A percentile compares a stretch with the other conserved stretches of the same genome.
These are phyloP conservation scores for Hycleus phaleratus DNA, from an alignment of 1,140 invertebrate genomes.

Conservation along the genomic window DNA sequence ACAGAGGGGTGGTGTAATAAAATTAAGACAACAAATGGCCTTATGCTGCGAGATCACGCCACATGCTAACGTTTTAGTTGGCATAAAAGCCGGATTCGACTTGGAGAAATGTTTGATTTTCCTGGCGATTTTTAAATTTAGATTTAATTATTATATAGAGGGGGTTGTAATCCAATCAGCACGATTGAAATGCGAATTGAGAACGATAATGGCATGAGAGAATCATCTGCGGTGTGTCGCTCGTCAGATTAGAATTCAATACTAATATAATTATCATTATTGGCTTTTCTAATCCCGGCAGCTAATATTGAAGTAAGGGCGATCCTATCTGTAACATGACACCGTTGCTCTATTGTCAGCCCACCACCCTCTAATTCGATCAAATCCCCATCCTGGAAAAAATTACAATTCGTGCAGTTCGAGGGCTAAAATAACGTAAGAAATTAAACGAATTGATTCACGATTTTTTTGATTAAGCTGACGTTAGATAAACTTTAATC, in stretches of 20 bases:
- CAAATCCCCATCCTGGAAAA: too few species aligned
- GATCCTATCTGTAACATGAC: slow-evolving; percentile 35
- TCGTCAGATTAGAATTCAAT: slow-evolving; percentile 38
- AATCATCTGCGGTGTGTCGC: slow-evolving; percentile 21
- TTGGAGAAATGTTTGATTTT: too few species aligned
- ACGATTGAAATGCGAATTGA: too few species aligned
- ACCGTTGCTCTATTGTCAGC: slow-evolving; percentile 11
- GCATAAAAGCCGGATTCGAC: too few species aligned
- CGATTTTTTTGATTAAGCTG: neutral
- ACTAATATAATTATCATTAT: slow-evolving; percentile 44
- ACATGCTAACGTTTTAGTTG: slow-evolving; percentile 24
- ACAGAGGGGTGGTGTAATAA: slow-evolving; percentile 27
- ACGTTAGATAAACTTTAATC: slow-evolving; percentile 39
- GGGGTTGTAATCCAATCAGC: too few species aligned
- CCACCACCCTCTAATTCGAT: too few species aligned
- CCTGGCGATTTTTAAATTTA: too few species aligned
- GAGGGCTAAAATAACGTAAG: too few species aligned
- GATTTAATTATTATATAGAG: too few species aligned
- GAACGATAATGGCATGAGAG: slow-evolving; percentile 28
- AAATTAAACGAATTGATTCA: too few species aligned
- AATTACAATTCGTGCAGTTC: too few species aligned
- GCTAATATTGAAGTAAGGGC: slow-evolving; percentile 27
- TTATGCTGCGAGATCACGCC: slow-evolving; percentile 29
- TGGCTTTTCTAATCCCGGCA: slow-evolving; percentile 38
- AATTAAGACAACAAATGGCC: slow-evolving; percentile 33